A percentile compares a stretch with the other conserved stretches of the same genome.
Conservation (phyloP, 2,797 vertebrate species). For the Rhynchotus rufescens region DNA sequence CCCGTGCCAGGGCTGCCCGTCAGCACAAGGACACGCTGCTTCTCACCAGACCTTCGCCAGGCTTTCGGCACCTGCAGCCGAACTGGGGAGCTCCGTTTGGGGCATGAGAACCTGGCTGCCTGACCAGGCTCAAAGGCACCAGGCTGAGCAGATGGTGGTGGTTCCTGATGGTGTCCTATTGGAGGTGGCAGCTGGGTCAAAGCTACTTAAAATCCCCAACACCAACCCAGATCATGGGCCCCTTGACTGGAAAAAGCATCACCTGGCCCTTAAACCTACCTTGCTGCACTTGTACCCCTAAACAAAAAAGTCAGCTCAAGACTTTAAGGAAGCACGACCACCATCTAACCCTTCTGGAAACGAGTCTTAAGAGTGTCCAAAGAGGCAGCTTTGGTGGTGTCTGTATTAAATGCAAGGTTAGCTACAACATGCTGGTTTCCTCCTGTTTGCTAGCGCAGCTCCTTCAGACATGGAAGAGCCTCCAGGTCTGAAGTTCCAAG, state of each 20-base stretch:
- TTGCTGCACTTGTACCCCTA: accelerated
- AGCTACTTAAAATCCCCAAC: neutral
- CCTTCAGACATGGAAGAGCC: too few relatives aligned
- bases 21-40: accelerated
- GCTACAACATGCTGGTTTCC: neutral
- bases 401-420: neutral
- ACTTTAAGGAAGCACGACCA: neutral
- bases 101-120: neutral
- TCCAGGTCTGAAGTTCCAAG: too few relatives aligned
- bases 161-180: neutral
- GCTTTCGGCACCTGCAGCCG: neutral
- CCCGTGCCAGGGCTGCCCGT: neutral
- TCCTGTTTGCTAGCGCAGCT: too few relatives aligned
- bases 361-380: neutral
- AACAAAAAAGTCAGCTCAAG: neutral
- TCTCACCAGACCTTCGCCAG: accelerated
- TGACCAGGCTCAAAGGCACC: too few relatives aligned
- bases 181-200: neutral
- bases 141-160: neutral
- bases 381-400: neutral
- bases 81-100: too few relatives aligned
- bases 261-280: neutral
- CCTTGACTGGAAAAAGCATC: neutral
- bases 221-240: neutral
- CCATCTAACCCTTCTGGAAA: neutral